phyloP scores from a whole-genome alignment of 2,888 invertebrate species.

The Coleophora deauratella region DNA sequence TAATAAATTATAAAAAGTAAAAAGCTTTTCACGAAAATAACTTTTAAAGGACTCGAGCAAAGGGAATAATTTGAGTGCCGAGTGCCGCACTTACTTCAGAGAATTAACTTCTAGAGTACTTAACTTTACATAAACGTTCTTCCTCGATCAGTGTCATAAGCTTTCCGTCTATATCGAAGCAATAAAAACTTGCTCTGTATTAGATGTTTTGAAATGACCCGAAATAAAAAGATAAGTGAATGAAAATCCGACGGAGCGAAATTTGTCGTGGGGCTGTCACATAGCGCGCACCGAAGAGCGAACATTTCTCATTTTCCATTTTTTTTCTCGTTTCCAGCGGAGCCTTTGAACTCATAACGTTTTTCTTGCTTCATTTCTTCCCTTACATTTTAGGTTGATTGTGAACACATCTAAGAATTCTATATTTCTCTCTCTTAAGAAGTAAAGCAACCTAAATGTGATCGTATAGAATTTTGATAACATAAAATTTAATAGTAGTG shows the following conservation, averaged over 20 bases:
- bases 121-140: no score
- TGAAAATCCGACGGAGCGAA: conserved; percentile 15
- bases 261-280: conserved; percentile 14
- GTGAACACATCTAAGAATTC: no score
- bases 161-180: no score
- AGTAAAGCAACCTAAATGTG: no score
- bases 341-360: conserved; percentile 17
- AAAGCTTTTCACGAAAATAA: not conserved
- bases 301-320: conserved; percentile 21
- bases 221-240: conserved; percentile 13
- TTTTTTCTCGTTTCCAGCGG: conserved; percentile 21
- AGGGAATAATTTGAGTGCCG: not conserved
- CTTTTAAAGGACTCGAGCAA: not conserved
- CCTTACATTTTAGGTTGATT: conserved; percentile 11
- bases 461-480: no score
- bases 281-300: conserved; percentile 12
- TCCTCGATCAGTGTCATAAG: no score
- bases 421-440: no score
- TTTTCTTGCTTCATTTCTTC: conserved; percentile 19
- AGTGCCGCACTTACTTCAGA: not conserved
- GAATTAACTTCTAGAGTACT: not conserved
- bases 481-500: no score
- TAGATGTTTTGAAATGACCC: conserved; percentile 7
- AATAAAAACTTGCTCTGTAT: no score
- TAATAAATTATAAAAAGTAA: conserved; percentile 5